These are phyloP conservation scores for Carabus problematicus DNA, from an alignment of 2,888 invertebrate genomes.

Conservation along the genomic window DNA sequence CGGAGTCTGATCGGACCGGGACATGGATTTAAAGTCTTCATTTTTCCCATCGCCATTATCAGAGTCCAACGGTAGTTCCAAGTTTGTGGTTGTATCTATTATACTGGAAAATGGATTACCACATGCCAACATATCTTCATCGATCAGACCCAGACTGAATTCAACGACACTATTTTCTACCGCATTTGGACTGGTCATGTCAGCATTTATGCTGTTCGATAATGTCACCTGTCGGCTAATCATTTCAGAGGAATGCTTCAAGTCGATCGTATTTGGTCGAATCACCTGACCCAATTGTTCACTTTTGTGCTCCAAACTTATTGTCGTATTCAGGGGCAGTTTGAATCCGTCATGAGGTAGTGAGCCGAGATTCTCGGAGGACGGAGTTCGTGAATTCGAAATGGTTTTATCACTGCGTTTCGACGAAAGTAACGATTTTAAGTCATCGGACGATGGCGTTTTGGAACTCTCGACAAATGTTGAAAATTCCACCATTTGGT, in stretches of 20 bases:
- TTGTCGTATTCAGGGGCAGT: slow-evolving; percentile 10
- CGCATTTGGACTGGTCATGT: slow-evolving; percentile 53
- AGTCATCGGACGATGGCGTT: slow-evolving; percentile 71
- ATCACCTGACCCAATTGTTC: slow-evolving; percentile 16
- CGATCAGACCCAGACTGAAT: slow-evolving; percentile 59
- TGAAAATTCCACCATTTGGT: slow-evolving; percentile 80
- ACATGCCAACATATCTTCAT: slow-evolving; percentile 68
- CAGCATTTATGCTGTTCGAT: slow-evolving; percentile 44
- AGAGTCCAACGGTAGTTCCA: slow-evolving; percentile 64
- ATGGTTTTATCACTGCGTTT: slow-evolving; percentile 47
- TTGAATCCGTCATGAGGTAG: slow-evolving; percentile 43
- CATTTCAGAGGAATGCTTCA: slow-evolving; percentile 21
- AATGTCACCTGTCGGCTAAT: slow-evolving; percentile 17
- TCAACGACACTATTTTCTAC: slow-evolving; percentile 53
- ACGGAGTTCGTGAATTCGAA: slow-evolving; percentile 60
- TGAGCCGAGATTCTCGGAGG: slow-evolving; percentile 60
- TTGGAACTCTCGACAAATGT: slow-evolving; percentile 53
- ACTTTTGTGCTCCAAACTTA: slow-evolving; percentile 17
- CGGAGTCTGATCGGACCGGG: slow-evolving; percentile 78
- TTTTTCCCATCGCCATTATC: slow-evolving; percentile 53
- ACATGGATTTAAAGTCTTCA: slow-evolving; percentile 47
- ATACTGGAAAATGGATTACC: slow-evolving; percentile 61
- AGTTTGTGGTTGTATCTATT: slow-evolving; percentile 66
- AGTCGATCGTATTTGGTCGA: slow-evolving; percentile 27
- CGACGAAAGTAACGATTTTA: slow-evolving; percentile 51